phyloP scores from a whole-genome alignment of 2,888 invertebrate genomes.

The Colostygia pectinataria region DNA sequence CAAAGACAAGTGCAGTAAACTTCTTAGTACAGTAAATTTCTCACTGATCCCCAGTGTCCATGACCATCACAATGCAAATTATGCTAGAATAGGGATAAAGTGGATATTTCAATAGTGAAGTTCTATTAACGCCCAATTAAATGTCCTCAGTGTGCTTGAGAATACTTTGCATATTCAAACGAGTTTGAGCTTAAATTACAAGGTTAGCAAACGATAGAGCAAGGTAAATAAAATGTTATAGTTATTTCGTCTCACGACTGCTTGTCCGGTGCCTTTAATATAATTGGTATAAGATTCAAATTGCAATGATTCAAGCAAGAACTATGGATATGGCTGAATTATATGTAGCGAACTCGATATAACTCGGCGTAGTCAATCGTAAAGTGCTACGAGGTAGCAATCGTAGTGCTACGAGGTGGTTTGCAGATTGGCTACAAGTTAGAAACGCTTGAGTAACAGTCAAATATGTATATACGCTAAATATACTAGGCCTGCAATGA shows the following conservation, averaged over 20 bases:
- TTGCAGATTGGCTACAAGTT: too few relatives aligned
- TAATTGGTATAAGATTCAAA: too few relatives aligned
- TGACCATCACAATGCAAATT: conserved; percentile 35
- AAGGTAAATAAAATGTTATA: not conserved
- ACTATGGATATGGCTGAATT: too few relatives aligned
- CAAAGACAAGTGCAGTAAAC: too few relatives aligned
- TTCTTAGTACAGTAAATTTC: not conserved
- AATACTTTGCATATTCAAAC: conserved; percentile 23
- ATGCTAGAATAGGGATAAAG: conserved; percentile 27
- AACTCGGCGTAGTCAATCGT: too few relatives aligned
- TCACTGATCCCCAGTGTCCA: conserved; percentile 9
- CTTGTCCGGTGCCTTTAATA: too few relatives aligned
- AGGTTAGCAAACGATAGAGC: not conserved
- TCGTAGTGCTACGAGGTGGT: not conserved
- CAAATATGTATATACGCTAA: too few relatives aligned
- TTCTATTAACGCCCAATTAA: conserved; percentile 32
- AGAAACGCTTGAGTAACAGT: too few relatives aligned
- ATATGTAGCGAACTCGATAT: too few relatives aligned
- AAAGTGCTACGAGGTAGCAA: not conserved
- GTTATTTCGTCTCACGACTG: too few relatives aligned
- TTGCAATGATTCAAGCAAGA: too few relatives aligned
- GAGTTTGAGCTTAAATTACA: conserved; percentile 12
- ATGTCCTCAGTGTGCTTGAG: conserved; percentile 21
- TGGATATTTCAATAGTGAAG: conserved; percentile 34
- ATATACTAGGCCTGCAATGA: too few relatives aligned